Conservation (phyloP, 2,797 vertebrate genomes). For the Tolypeutes matacus region DNA sequence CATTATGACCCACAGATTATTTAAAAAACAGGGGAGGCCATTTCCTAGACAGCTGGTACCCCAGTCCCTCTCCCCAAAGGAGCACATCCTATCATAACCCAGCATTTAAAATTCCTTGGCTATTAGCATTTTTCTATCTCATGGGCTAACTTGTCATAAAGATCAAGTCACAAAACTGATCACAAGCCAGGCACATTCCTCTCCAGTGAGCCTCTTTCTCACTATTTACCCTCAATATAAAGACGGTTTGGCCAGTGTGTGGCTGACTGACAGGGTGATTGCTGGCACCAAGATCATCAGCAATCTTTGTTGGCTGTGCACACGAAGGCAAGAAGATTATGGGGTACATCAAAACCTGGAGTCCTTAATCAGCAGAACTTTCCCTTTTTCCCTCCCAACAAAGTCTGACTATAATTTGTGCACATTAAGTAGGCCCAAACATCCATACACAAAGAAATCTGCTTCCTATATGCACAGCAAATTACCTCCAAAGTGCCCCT, state of each 20-base stretch:
- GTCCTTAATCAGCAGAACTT: neutral
- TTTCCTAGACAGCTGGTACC: neutral
- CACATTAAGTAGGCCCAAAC: slow-evolving; percentile 63
- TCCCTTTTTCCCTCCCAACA: slow-evolving; percentile 3
- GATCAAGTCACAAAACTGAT: slow-evolving; percentile 66
- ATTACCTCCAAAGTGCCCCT: slow-evolving; percentile 78
- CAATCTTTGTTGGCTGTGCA: neutral
- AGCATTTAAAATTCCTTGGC: neutral
- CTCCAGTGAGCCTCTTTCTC: slow-evolving; percentile 74
- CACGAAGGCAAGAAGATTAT: slow-evolving; percentile 49
- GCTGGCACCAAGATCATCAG: slow-evolving; percentile 24
- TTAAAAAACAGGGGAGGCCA: neutral
- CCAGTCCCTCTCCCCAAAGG: neutral
- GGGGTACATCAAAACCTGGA: neutral
- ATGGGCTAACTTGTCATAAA: neutral
- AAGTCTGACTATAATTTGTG: slow-evolving; percentile 59
- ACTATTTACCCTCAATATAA: slow-evolving; percentile 71
- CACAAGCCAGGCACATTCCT: slow-evolving; percentile 60
- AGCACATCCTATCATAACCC: neutral
- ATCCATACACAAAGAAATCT: slow-evolving; percentile 68
- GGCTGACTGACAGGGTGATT: slow-evolving; percentile 65
- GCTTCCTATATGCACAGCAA: slow-evolving; percentile 62
- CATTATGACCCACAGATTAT: neutral
- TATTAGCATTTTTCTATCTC: neutral
- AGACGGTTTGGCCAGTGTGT: slow-evolving; percentile 65